A percentile compares a stretch with the other conserved stretches of the same genome.
Conservation (phyloP, 2,113 vertebrate genomes). For the Nipponia nippon region DNA sequence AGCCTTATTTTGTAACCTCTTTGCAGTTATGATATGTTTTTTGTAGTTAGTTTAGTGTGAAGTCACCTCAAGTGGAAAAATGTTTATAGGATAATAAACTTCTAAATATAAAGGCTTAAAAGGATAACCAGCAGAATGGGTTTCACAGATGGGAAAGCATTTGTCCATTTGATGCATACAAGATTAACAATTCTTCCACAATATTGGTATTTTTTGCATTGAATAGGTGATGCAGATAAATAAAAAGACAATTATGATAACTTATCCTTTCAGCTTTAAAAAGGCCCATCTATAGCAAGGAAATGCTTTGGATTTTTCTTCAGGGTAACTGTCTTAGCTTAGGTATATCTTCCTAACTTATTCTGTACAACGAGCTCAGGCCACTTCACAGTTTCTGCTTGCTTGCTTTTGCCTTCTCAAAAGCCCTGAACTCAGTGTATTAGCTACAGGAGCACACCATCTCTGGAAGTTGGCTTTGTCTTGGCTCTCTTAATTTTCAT, state of each 20-base stretch:
- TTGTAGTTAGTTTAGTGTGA: neutral
- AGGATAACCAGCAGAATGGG: neutral
- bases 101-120: neutral
- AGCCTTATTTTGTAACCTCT: neutral
- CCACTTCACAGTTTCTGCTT: neutral
- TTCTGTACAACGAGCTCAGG: neutral
- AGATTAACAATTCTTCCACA: neutral
- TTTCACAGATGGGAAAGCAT: neutral
- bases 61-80: neutral
- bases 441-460: neutral
- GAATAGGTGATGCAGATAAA: neutral
- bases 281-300: neutral
- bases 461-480: neutral
- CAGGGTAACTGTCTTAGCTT: neutral
- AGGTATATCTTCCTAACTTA: neutral
- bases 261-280: neutral
- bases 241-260: neutral
- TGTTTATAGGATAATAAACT: neutral
- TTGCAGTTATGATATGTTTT: neutral
- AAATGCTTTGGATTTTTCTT: neutral
- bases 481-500: neutral
- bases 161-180: neutral
- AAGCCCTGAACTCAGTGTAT: neutral
- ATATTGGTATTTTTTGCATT: neutral
- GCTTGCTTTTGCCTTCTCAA: neutral